Base-by-base conservation (phyloP, 2,113 vertebrate genomes). In the Gavialis gangeticus region DNA sequence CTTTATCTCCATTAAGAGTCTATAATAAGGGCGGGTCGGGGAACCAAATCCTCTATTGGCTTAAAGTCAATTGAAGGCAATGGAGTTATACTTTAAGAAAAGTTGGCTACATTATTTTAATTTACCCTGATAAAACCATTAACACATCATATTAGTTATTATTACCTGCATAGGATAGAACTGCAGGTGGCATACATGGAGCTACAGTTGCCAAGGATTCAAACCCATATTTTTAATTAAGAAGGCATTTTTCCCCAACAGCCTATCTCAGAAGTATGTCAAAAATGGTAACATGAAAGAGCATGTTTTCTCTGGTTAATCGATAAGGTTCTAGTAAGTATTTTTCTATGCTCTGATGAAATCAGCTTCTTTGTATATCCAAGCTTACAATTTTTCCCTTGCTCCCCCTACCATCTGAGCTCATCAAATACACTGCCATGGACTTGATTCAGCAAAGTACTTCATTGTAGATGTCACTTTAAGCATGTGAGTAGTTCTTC, bases 331-430 rank as follows among this genome's bases (percentile, higher is more conserved):
- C 7, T 12, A 73, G 10, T 15, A 18, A 6, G 1, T 59, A 60
- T 30, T 46, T 0, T 0, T 75, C 66, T 78, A 1, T 0, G 17
- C 4, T 21, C 10, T n/a, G 15, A 46, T 2, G 17, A 90, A 91
- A 79, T 1, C 2, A 34, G 18, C 1, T 1, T 85, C 3, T 66
- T 25, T 91, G 58, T 19, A n/a, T 59, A 18, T 19, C 60, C n/a
- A 28, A 17, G 66, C 6, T 2, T 25, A 1, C 1, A 75, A 2
- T 25, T 10, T 60, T 13, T 3, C 28, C 55, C 71, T 60, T 92
- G 12, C 9, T 76, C 2, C 11, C 28, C 85, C 60, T 67, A 46
- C 12, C 3, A 30, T 17, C 16, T 71, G 34, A 83, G 85, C 1
- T 4, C 4, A 55, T 10, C 5, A 13, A 76, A 25, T 18, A 67